Conservation (phyloP, 2,113 vertebrate species). For the Pampusana beccarii region DNA sequence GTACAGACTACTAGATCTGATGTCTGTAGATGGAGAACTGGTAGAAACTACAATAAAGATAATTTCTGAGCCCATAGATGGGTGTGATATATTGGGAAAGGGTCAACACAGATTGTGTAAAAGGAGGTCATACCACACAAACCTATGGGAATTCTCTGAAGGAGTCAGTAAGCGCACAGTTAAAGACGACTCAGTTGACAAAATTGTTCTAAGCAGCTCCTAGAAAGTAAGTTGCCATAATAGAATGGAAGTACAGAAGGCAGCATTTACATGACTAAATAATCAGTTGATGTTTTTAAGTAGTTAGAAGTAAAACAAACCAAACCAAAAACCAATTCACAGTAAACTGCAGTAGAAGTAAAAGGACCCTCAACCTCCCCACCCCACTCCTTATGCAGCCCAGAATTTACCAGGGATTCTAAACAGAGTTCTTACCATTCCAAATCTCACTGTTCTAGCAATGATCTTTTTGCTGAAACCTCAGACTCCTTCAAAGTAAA, state of each 20-base stretch:
- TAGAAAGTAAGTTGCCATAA: background rate
- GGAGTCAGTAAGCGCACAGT: background rate
- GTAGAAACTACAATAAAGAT: background rate
- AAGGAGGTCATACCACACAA: background rate
- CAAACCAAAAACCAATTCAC: no score
- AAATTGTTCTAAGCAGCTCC: background rate
- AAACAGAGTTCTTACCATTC: background rate
- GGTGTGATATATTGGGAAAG: background rate
- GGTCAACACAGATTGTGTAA: background rate
- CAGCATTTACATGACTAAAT: background rate
- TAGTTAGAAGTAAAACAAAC: background rate
- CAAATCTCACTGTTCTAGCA: background rate
- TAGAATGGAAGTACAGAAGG: background rate
- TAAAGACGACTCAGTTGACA: background rate
- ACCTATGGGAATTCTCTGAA: background rate
- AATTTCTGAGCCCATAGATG: background rate
- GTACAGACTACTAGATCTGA: background rate
- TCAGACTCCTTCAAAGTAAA: background rate
- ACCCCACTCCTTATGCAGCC: no score
- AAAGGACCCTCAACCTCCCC: no score
- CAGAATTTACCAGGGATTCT: background rate
- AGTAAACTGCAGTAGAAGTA: background rate
- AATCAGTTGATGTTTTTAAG: background rate
- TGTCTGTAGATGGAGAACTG: background rate
- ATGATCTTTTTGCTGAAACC: background rate